Percentiles rank a stretch among this genome's conserved stretches.
phyloP scores from a whole-genome alignment of 2,113 vertebrate genomes.

The Ciconia boyciana region DNA sequence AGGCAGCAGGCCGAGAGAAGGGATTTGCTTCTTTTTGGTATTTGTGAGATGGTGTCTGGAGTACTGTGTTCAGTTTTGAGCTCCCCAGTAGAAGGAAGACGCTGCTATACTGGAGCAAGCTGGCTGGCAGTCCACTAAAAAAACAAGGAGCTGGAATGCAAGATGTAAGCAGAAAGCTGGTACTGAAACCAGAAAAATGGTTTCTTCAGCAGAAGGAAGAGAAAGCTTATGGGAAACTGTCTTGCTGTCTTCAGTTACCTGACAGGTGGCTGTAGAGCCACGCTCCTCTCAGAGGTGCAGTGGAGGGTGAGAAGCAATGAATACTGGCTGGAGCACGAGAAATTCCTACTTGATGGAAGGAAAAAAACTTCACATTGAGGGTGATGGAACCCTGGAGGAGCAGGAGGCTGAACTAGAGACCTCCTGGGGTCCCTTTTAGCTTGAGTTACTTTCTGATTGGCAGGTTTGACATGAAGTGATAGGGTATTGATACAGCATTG shows the following conservation, averaged over 20 bases:
- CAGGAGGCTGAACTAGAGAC: background rate
- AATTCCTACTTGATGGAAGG: background rate
- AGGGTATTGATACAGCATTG: background rate
- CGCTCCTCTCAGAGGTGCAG: background rate
- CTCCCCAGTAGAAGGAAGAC: background rate
- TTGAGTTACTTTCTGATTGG: background rate
- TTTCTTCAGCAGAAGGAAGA: background rate
- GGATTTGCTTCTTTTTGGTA: background rate
- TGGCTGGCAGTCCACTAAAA: background rate
- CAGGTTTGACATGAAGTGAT: background rate
- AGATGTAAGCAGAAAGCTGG: background rate
- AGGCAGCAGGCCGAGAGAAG: background rate
- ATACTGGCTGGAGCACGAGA: background rate
- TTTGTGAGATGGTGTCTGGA: fast-evolving
- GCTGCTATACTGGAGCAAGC: background rate
- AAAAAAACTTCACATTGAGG: background rate
- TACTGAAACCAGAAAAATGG: background rate
- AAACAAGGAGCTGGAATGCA: background rate
- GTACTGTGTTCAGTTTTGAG: background rate
- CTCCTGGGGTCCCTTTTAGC: background rate
- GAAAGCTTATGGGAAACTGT: background rate
- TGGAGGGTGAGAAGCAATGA: background rate
- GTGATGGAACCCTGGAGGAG: background rate
- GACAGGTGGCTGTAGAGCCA: background rate
- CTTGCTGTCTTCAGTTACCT: background rate